phyloP scores from a whole-genome alignment of 2,888 invertebrate species.

The Pseudanteris insignis region DNA sequence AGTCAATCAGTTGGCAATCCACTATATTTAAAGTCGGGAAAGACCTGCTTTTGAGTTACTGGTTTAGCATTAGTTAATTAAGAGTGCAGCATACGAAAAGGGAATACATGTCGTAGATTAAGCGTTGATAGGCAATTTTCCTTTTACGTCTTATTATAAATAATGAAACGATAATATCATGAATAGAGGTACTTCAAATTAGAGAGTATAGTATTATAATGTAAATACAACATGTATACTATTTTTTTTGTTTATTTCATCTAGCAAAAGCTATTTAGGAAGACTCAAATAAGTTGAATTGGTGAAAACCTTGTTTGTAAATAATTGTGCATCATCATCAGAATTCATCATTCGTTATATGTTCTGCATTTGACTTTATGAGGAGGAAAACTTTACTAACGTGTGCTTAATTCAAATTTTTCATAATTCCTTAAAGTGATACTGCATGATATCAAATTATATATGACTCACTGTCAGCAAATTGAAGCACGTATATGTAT shows the following conservation, averaged over 20 bases:
- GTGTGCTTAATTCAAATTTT: no score
- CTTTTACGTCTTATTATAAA: no score
- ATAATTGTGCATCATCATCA: constrained; percentile 25
- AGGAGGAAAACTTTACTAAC: no score
- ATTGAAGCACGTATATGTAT: no score
- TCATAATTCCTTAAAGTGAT: no score
- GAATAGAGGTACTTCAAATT: constrained; percentile 14
- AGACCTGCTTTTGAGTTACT: constrained; percentile 24
- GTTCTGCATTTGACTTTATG: constrained; percentile 12
- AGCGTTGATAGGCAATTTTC: constrained; percentile 9
- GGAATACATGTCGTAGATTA: constrained; percentile 18
- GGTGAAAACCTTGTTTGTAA: constrained; percentile 12
- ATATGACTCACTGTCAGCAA: no score
- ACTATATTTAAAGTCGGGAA: constrained; percentile 18
- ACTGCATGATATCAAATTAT: no score
- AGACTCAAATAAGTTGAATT: constrained; percentile 10
- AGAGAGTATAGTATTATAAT: constrained; percentile 19
- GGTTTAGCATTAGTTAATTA: constrained; percentile 20
- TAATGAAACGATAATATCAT: no score
- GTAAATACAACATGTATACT: constrained; percentile 33
- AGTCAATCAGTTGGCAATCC: no score
- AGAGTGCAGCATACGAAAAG: constrained; percentile 19
- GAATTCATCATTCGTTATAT: constrained; percentile 33
- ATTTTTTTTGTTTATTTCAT: no score
- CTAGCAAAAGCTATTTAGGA: no score